These are phyloP conservation scores for Lophura swinhoii DNA, from an alignment of 2,797 vertebrate species.

Conservation along the genomic window DNA sequence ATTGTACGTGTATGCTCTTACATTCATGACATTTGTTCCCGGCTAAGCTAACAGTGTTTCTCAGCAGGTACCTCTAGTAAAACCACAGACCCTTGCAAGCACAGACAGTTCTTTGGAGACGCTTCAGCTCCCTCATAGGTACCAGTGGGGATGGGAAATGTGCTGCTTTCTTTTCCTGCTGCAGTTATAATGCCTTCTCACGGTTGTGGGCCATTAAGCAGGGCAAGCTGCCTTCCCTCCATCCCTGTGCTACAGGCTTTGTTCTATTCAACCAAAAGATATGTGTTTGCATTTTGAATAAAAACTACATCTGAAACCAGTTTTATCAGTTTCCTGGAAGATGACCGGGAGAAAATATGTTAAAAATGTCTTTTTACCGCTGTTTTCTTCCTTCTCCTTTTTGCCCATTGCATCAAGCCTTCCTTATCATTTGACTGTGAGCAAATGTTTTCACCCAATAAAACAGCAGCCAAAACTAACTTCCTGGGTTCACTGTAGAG, in stretches of 20 bases:
- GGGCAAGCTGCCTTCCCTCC: not conserved
- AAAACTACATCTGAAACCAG: constrained; percentile 55
- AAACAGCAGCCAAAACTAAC: not conserved
- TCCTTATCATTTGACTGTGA: constrained; percentile 27
- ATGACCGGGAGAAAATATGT: constrained; percentile 48
- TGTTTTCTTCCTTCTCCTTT: not conserved
- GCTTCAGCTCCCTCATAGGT: not conserved
- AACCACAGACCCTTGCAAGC: not conserved
- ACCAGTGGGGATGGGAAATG: not conserved
- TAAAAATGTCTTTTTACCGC: constrained; percentile 43
- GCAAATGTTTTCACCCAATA: constrained; percentile 46
- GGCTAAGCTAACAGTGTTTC: not conserved
- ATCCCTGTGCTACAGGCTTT: not conserved
- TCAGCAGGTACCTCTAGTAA: constrained; percentile 8
- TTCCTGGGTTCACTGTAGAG: not conserved
- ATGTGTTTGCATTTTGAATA: constrained; percentile 10
- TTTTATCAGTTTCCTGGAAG: constrained; percentile 63
- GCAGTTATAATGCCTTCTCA: not conserved
- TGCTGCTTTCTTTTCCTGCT: not conserved
- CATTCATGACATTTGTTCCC: not conserved
- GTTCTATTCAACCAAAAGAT: not conserved
- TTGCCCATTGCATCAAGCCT: not conserved
- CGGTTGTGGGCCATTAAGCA: constrained; percentile 16
- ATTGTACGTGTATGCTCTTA: not conserved
- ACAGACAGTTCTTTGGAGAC: constrained; percentile 7